A percentile compares a stretch with the other conserved stretches of the same genome.
Evolutionary conservation across 2,888 invertebrate genomes (phyloP).

Genomic region (Loripinus fragilis): DNA sequence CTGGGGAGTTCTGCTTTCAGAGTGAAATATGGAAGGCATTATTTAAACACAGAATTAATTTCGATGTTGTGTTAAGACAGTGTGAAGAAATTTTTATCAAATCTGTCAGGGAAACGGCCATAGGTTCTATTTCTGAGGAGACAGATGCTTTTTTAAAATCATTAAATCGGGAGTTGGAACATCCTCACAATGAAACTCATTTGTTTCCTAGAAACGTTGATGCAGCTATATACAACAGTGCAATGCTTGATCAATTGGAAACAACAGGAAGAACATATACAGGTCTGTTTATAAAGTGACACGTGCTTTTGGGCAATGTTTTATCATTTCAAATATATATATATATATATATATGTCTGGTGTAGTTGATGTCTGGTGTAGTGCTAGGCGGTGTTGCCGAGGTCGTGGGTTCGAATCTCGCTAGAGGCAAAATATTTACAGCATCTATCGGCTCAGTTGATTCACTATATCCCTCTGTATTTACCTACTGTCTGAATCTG

Average conservation of each 20-base stretch:
- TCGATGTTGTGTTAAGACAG: neutral
- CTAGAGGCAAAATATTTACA: too few relatives aligned
- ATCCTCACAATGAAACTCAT: neutral
- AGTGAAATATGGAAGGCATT: neutral
- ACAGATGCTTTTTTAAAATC: neutral
- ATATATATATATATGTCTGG: too few relatives aligned
- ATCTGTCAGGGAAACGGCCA: neutral
- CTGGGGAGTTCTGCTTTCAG: neutral
- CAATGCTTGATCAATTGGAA: neutral
- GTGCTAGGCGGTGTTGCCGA: too few relatives aligned
- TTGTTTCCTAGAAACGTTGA: slow-evolving; percentile 3
- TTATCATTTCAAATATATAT: too few relatives aligned
- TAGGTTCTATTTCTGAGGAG: neutral
- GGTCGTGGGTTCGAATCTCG: too few relatives aligned
- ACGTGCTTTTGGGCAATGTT: too few relatives aligned
- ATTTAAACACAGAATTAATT: neutral
- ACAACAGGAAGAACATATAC: too few relatives aligned
- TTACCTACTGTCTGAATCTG: too few relatives aligned
- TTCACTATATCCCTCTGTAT: too few relatives aligned
- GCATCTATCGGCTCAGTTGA: too few relatives aligned
- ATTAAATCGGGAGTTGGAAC: neutral
- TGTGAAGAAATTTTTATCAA: neutral
- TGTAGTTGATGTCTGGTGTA: too few relatives aligned
- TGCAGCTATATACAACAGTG: neutral
- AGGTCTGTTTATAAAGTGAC: too few relatives aligned